Percentiles rank a stretch among this genome's conserved stretches.
Conservation (phyloP, 2,888 invertebrate genomes). For the Hyalella azteca region DNA sequence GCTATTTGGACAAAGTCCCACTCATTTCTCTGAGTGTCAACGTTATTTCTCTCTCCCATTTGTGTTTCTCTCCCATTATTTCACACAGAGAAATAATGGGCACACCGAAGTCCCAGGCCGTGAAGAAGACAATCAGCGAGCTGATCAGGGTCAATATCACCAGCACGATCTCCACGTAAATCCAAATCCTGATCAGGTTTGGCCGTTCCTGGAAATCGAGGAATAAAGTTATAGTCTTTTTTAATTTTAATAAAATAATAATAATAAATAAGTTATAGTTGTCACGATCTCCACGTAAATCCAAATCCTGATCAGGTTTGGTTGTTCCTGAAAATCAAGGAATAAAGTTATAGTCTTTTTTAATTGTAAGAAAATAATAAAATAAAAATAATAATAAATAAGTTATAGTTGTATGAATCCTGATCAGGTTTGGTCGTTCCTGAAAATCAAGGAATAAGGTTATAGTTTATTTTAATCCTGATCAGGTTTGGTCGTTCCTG, state of each 20-base stretch:
- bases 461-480: not conserved
- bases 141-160: conserved; percentile 14
- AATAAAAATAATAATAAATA: no score
- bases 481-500: conserved; percentile 16
- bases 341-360: not conserved
- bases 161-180: conserved; percentile 28
- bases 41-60: no score
- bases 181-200: conserved; percentile 26
- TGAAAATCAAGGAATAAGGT: not conserved
- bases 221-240: not conserved
- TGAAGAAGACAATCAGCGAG: not conserved
- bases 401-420: no score
- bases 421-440: conserved; percentile 11
- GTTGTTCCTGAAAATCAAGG: not conserved
- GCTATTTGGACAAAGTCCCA: no score
- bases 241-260: not conserved
- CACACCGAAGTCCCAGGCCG: not conserved
- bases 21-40: no score
- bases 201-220: conserved; percentile 5
- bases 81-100: no score
- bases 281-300: conserved; percentile 24
- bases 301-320: conserved; percentile 30
- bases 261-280: no score
- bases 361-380: not conserved
- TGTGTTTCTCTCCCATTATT: no score